phyloP scores from a whole-genome alignment of 1,140 invertebrate genomes.

The Solenopsis fugax region DNA sequence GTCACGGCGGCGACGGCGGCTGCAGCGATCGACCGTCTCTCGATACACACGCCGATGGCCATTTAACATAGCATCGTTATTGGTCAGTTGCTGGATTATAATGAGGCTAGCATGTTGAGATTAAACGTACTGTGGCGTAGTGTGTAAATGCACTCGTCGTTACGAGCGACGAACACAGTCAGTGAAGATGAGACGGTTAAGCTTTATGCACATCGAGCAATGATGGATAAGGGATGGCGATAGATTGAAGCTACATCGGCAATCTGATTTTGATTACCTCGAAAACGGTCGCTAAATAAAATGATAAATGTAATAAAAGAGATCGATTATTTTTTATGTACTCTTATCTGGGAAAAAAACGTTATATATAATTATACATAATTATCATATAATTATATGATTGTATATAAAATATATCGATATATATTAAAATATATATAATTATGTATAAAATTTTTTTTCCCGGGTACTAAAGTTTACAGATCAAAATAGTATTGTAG shows the following conservation, averaged over 20 bases:
- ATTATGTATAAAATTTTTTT: too few species aligned
- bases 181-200: constrained; percentile 27
- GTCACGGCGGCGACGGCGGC: too few species aligned
- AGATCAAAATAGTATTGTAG: neutral
- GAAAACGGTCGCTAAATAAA: neutral
- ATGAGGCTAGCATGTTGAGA: constrained; percentile 66
- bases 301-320: neutral
- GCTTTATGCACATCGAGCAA: neutral
- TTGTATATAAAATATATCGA: too few species aligned
- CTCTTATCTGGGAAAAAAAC: too few species aligned
- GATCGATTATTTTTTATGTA: neutral
- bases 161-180: neutral
- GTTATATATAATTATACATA: too few species aligned
- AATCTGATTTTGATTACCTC: neutral
- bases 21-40: constrained; percentile 3
- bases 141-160: constrained; percentile 27
- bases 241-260: neutral
- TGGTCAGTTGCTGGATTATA: constrained; percentile 70
- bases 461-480: neutral
- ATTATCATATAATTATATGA: too few species aligned
- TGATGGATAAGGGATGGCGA: neutral
- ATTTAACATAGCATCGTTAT: constrained; percentile 70
- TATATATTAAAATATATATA: too few species aligned
- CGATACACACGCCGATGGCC: constrained; percentile 61
- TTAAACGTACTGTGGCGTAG: constrained; percentile 56